These are phyloP conservation scores for Delichon dasypus DNA, from an alignment of 2,797 vertebrate genomes.

Conservation along the genomic window DNA sequence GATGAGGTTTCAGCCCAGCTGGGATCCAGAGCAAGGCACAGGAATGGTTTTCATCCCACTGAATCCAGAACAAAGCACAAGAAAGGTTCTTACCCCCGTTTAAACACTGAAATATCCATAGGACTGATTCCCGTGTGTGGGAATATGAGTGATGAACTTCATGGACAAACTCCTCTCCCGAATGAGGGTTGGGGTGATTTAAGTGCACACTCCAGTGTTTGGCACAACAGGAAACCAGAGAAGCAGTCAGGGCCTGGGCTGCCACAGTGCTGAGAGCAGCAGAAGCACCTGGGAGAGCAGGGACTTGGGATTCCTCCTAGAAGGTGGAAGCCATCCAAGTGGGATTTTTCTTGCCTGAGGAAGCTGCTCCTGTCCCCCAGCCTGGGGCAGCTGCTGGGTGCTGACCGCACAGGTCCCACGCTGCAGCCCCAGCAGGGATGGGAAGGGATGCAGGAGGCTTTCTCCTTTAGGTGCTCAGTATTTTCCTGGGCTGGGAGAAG, in stretches of 20 bases:
- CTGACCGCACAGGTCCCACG: not conserved
- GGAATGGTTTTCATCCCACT: no score
- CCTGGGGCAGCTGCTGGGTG: no score
- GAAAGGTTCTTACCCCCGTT: not conserved
- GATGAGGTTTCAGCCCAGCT: not conserved
- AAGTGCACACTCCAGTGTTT: not conserved
- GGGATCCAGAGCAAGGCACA: not conserved
- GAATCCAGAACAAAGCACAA: not conserved
- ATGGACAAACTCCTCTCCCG: not conserved
- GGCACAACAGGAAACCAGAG: not conserved
- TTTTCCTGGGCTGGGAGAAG: not conserved
- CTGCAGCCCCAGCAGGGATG: not conserved
- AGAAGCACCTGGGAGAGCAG: no score
- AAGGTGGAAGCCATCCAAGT: not conserved
- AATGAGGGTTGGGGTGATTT: not conserved
- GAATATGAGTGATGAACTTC: not conserved
- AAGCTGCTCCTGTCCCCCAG: not conserved
- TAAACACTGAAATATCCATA: rapidly evolving
- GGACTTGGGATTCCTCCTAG: not conserved
- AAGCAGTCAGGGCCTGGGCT: not conserved
- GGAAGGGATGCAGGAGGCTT: not conserved
- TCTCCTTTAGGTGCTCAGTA: not conserved
- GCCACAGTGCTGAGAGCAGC: not conserved
- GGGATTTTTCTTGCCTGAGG: not conserved
- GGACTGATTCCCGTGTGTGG: not conserved